phyloP scores from a whole-genome alignment of 2,113 vertebrate genomes.

The Axis porcinus region DNA sequence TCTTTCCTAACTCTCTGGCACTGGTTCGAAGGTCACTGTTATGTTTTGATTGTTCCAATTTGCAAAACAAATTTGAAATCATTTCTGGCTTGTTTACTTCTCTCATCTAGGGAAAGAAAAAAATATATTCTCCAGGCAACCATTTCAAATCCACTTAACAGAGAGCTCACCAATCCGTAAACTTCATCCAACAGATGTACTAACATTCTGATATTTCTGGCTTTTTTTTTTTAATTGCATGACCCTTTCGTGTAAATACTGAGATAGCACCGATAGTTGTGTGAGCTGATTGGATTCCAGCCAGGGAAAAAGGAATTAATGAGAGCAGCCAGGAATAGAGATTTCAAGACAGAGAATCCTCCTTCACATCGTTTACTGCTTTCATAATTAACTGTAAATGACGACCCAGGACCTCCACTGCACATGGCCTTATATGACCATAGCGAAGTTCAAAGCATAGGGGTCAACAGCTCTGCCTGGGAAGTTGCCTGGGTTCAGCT shows the following conservation, averaged over 20 bases:
- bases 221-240: background rate
- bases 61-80: constrained; percentile 21
- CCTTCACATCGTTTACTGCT: background rate
- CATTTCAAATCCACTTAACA: background rate
- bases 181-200: background rate
- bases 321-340: background rate
- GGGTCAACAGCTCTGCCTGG: background rate
- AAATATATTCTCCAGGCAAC: background rate
- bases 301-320: background rate
- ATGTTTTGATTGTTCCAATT: background rate
- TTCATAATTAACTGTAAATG: background rate
- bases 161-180: background rate
- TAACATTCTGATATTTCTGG: background rate
- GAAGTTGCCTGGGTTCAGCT: background rate
- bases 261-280: background rate
- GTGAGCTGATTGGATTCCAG: background rate
- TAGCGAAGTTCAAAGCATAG: background rate
- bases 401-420: background rate
- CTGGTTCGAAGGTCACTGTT: background rate
- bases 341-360: background rate
- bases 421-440: background rate
- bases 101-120: constrained; percentile 1
- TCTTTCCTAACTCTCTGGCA: background rate
- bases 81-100: background rate
- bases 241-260: background rate